Percentiles rank a stretch among this genome's conserved stretches.
These are phyloP conservation scores for Kryptolebias marmoratus DNA, from an alignment of 2,113 vertebrate species.

Conservation along the genomic window DNA sequence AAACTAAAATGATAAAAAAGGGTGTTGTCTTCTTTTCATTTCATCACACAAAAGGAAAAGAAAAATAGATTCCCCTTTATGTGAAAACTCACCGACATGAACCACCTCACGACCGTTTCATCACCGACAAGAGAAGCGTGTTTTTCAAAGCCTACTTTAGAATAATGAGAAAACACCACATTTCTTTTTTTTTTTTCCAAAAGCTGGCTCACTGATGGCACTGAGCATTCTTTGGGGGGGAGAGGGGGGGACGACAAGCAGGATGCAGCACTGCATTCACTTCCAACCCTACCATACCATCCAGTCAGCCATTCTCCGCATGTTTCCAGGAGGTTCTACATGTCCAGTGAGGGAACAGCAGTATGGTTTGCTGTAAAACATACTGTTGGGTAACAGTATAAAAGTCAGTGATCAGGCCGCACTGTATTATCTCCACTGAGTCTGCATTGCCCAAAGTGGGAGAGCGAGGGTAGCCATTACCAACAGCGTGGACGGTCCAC, in stretches of 20 bases:
- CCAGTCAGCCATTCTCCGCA: slow-evolving; percentile 55
- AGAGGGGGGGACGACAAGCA: slow-evolving; percentile 79
- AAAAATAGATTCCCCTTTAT: slow-evolving; percentile 73
- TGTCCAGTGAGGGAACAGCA: slow-evolving; percentile 68
- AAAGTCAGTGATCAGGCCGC: slow-evolving; percentile 62
- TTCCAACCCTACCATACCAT: slow-evolving; percentile 48
- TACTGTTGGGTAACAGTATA: slow-evolving; percentile 73
- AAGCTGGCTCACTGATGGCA: slow-evolving; percentile 82
- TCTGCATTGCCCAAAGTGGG: slow-evolving; percentile 80
- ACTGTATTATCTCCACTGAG: slow-evolving; percentile 93
- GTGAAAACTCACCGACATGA: slow-evolving; percentile 69
- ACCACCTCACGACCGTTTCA: slow-evolving; percentile 63
- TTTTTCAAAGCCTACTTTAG: slow-evolving; percentile 52
- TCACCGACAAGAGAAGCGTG: slow-evolving; percentile 37
- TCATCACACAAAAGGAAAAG: slow-evolving; percentile 46
- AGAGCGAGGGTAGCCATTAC: slow-evolving; percentile 60
- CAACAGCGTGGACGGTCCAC: slow-evolving; percentile 64
- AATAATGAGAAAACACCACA: slow-evolving; percentile 54
- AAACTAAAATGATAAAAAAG: slow-evolving; percentile 43
- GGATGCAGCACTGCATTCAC: slow-evolving; percentile 80
- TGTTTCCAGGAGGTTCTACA: slow-evolving; percentile 66
- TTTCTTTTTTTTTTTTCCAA: slow-evolving; percentile 52
- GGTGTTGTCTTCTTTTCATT: slow-evolving; percentile 25
- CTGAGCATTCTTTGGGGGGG: slow-evolving; percentile 88
- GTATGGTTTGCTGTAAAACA: slow-evolving; percentile 62